Evolutionary conservation across 1,140 invertebrate genomes (phyloP).

Genomic region (Sipha flava): DNA sequence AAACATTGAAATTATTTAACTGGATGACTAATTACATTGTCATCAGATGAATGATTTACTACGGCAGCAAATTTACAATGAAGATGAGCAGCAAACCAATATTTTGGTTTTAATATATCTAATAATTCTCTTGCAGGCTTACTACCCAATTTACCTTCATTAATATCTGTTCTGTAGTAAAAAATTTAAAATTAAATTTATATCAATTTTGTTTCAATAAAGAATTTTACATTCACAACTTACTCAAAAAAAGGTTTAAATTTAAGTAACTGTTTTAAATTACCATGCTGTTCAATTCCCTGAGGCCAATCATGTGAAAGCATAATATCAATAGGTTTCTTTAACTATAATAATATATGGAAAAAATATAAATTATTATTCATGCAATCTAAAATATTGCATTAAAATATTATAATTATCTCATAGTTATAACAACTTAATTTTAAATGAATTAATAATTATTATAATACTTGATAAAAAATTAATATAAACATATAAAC

Average conservation of each 20-base stretch:
- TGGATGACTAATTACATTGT: conserved; percentile 27
- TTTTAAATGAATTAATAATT: too few relatives aligned
- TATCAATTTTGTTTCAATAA: neutral
- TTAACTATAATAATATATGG: conserved; percentile 55
- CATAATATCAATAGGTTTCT: conserved; percentile 72
- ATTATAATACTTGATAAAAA: too few relatives aligned
- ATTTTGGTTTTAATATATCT: conserved; percentile 65
- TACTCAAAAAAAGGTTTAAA: conserved; percentile 78
- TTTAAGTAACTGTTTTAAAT: conserved; percentile 63
- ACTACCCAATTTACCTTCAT: conserved; percentile 72
- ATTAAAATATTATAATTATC: too few relatives aligned
- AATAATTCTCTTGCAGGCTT: conserved; percentile 72
- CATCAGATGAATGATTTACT: conserved; percentile 53
- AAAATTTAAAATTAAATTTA: conserved; percentile 33
- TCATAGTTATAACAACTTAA: too few relatives aligned
- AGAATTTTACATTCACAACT: conserved; percentile 38
- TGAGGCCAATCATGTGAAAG: conserved; percentile 96
- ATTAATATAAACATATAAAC: too few relatives aligned
- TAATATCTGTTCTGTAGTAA: conserved; percentile 72
- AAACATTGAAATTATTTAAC: too few relatives aligned
- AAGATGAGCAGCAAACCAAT: conserved; percentile 96
- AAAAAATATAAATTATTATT: too few relatives aligned
- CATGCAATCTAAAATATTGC: too few relatives aligned
- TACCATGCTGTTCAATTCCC: conserved; percentile 78
- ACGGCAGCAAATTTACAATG: conserved; percentile 92